Evolutionary conservation across 2,888 invertebrate genomes (phyloP).

Genomic region (Limnephilus lunatus): DNA sequence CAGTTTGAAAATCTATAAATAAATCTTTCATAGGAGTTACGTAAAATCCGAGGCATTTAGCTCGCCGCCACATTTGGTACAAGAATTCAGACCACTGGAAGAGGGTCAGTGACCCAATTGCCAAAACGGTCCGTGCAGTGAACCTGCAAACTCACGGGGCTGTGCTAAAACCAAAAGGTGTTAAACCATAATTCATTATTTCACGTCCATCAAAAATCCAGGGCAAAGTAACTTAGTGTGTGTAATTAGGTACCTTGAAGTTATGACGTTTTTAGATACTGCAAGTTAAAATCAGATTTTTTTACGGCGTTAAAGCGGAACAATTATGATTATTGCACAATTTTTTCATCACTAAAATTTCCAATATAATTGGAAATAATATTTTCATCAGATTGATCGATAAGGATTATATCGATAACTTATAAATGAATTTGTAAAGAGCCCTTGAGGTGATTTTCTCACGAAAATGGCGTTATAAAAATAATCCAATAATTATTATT

Average conservation of each 20-base stretch:
- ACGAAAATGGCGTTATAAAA: too few relatives aligned
- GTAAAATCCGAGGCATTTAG: not conserved
- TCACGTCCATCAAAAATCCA: not conserved
- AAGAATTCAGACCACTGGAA: slow-evolving; percentile 54
- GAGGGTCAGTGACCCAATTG: slow-evolving; percentile 63
- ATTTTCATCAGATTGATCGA: too few relatives aligned
- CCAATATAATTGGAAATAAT: too few relatives aligned
- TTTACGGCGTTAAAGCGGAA: too few relatives aligned
- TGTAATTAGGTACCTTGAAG: not conserved
- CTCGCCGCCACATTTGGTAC: slow-evolving; percentile 16
- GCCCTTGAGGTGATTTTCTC: too few relatives aligned
- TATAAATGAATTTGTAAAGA: too few relatives aligned
- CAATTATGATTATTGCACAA: not conserved
- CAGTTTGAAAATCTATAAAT: slow-evolving; percentile 1
- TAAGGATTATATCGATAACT: too few relatives aligned
- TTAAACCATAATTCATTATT: not conserved
- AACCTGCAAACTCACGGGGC: slow-evolving; percentile 53
- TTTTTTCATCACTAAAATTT: too few relatives aligned
- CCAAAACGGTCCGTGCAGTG: slow-evolving; percentile 52
- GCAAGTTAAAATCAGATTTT: not conserved
- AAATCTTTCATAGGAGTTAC: not conserved
- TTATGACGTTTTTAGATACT: not conserved
- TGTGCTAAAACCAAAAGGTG: not conserved
- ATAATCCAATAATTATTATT: too few relatives aligned
- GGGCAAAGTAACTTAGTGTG: not conserved